These are phyloP conservation scores for Strigamia crassipes DNA, from an alignment of 2,888 invertebrate genomes.

Conservation along the genomic window DNA sequence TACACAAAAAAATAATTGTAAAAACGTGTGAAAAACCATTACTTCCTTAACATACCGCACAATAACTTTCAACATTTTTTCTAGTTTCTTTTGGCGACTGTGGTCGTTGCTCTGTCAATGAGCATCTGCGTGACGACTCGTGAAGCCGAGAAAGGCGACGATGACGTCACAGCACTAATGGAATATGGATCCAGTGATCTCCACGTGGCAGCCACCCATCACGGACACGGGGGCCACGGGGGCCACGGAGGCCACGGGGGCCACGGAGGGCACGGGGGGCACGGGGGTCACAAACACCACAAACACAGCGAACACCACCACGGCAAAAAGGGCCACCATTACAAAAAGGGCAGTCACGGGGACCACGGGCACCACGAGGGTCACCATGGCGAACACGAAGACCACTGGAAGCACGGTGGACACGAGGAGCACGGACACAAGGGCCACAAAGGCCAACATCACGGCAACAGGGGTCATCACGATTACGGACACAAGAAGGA, in stretches of 20 bases:
- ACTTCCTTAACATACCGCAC: no score
- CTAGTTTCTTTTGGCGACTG: not conserved
- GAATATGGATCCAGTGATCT: not conserved
- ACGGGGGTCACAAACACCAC: not conserved
- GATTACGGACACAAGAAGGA: constrained; percentile 79
- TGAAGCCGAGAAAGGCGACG: not conserved
- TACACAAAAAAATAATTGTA: no score
- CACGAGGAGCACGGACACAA: constrained; percentile 64
- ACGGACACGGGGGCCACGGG: not conserved
- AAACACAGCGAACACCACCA: constrained; percentile 39
- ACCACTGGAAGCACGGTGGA: constrained; percentile 33
- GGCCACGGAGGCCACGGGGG: not conserved
- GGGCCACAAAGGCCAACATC: constrained; percentile 61
- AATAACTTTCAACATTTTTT: not conserved
- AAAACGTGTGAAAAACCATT: no score
- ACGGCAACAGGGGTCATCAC: constrained; percentile 70
- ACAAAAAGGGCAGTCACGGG: constrained; percentile 65
- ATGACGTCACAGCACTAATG: not conserved
- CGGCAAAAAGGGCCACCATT: constrained; percentile 63
- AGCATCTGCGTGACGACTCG: not conserved
- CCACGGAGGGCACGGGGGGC: not conserved
- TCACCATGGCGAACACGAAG: constrained; percentile 58
- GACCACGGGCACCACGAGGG: constrained; percentile 63
- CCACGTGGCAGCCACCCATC: not conserved
- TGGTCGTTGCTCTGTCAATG: not conserved